Base-by-base conservation (phyloP, 2,888 invertebrate genomes). In the Rhodophaea formosa region DNA sequence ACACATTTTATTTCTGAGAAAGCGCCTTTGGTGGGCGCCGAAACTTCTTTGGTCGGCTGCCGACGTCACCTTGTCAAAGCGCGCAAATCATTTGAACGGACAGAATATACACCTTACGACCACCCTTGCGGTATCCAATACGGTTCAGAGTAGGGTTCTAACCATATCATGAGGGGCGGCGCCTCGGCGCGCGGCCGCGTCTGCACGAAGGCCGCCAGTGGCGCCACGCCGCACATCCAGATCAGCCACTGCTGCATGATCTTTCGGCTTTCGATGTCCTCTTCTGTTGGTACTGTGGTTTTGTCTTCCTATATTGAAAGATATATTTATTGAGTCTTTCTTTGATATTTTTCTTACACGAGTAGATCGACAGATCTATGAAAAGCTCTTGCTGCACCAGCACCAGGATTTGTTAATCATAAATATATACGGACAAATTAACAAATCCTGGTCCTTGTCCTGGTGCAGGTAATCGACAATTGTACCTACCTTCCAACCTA, bases 141-240 rank as follows among this genome's bases (percentile, higher is more conserved):
- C 30, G 35, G 42, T 29, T 53, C 30, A 54, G n/a, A 14, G 17
- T 1, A 23, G 12, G 30, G 6, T 6, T 46, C 69, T 60, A 59
- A 88, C 89, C 90, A 90, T 75, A 90, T 87, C 88, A 90, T 88
- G 32, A 90, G 77, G 7, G 86, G 88, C 12, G 82, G 80, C 0
- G 74, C 53, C 15, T 80, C 74, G 0, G 79, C 77, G 23, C 81
- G 66, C 1, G 87, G 84, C 15, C 84, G 69, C 10, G 85, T 85
- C 60, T 85, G 81, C 14, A 85, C 60, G 77, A 77, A 88, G 53
- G 74, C 58, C 1, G 76, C 82, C 5, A 89, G 73, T 0, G 90
- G 90, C 1, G 69, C 65, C 30, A 71, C 69, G 0, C 83, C 82
- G 57, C 75, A 79, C 66, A 84, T 67, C 89, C 86, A 89, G 23